A percentile compares a stretch with the other conserved stretches of the same genome.
These are phyloP conservation scores for Rapana venosa DNA, from an alignment of 2,888 invertebrate species.

Conservation along the genomic window DNA sequence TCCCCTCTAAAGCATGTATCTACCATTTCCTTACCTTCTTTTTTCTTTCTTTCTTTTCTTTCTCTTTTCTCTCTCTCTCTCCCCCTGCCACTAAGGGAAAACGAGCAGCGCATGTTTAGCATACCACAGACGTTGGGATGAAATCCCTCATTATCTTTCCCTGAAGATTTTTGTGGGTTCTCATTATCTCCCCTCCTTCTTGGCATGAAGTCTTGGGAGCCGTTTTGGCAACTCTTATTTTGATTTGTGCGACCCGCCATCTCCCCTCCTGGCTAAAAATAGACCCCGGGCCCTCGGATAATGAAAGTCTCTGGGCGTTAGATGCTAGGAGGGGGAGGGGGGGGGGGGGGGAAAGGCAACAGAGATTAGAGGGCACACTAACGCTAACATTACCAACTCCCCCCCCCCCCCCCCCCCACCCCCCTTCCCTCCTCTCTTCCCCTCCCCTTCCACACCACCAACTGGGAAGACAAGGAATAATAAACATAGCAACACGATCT, in stretches of 20 bases:
- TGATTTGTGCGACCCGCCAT: conserved; percentile 33
- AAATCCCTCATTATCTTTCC: conserved; percentile 37
- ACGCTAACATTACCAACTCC: neutral
- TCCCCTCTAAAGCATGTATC: too few relatives aligned
- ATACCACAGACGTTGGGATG: conserved; percentile 32
- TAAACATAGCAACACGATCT: conserved; percentile 1
- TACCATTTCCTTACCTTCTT: too few relatives aligned
- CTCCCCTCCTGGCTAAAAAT: conserved; percentile 30
- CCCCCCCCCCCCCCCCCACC: neutral
- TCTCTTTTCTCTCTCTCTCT: neutral
- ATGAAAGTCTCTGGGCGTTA: conserved; percentile 18
- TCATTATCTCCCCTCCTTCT: conserved; percentile 32
- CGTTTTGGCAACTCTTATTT: conserved; percentile 31
- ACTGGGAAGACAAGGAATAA: neutral
- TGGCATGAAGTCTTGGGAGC: conserved; percentile 12
- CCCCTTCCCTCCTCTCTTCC: neutral
- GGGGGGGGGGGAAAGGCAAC: too few relatives aligned
- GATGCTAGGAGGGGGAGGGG: neutral
- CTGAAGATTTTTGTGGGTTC: conserved; percentile 12
- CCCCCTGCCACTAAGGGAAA: neutral
- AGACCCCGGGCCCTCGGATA: neutral
- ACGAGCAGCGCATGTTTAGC: conserved; percentile 17
- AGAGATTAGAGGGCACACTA: neutral
- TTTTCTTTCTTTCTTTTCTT: too few relatives aligned
- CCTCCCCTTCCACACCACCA: too few relatives aligned